Evolutionary conservation across 2,888 invertebrate genomes (phyloP), one percentile per base, ranked within the genome.

Genomic region (Dryocosmus kuriphilus): DNA sequence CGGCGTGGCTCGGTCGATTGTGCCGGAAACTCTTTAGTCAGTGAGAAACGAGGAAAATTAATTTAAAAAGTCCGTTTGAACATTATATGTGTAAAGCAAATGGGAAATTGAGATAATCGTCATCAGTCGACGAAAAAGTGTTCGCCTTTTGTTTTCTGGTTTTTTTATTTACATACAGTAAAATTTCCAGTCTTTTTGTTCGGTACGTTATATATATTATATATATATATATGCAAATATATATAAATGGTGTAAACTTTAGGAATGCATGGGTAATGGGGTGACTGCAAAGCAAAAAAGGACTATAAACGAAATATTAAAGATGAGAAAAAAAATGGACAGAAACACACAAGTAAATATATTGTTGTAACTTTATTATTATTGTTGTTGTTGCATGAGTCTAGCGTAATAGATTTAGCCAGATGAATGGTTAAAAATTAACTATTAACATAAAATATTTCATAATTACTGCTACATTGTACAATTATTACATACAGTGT

Each of bases 361-460:
- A 90, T 89, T 88, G 90, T 90, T 90, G 89, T 90, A 89, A 88
- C 88, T 85, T 90, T 85, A 85, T 86, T 82, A 82, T 88, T 88
- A 87, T 65, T 90, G 88, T 90, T 90, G 89, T 89, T 90, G 87
- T 89, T 90, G 90, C 89, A 90, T 90, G 89, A 88, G 88, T 89
- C 87, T 90, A 90, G 90, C 87, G 84, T 89, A 89, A 90, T 90
- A 90, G 90, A 90, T 89, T 90, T 90, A 90, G 87, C 89, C 89
- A 88, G 88, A 87, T 81, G 82, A 77, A 81, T 90, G 89, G 87
- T 90, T 89, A 86, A 87, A 86, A 88, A 71, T n/a, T 86, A 88
- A 88, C 86, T 89, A 89, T 88, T 88, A 89, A 87, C 86, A 83
- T 88, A 78, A 78, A 89, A 86, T 88, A 88, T 86, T 89, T 89